A percentile compares a stretch with the other conserved stretches of the same genome.
Evolutionary conservation across 1,140 invertebrate species (phyloP).

Genomic region (Drosophila tristis): DNA sequence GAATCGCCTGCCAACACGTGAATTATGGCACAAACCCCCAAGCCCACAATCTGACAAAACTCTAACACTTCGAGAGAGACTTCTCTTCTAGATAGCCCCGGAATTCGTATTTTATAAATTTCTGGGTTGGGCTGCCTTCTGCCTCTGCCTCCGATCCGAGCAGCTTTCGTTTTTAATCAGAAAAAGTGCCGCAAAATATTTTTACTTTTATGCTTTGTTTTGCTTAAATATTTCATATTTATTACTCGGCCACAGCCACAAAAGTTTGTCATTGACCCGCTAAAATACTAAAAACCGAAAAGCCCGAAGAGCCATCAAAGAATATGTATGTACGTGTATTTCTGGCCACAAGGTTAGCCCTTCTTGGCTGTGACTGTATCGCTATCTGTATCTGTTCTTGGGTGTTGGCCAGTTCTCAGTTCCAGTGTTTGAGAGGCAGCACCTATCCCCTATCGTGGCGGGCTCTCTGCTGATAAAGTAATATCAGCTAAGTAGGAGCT

Average conservation of each 20-base stretch:
- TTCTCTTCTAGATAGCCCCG: slow-evolving; percentile 46
- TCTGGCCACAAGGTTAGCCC: slow-evolving; percentile 41
- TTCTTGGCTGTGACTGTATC: no score
- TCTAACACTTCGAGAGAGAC: slow-evolving; percentile 18
- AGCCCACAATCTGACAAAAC: slow-evolving; percentile 14
- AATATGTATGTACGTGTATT: slow-evolving; percentile 18
- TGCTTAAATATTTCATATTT: slow-evolving; percentile 30
- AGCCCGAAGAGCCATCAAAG: slow-evolving; percentile 13
- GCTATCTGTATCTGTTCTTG: background rate
- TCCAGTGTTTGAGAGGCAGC: background rate
- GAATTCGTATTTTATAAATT: slow-evolving; percentile 16
- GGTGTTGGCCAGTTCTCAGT: slow-evolving; percentile 14
- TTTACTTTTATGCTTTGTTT: slow-evolving; percentile 29
- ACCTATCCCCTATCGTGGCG: slow-evolving; percentile 15
- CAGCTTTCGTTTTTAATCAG: slow-evolving; percentile 75
- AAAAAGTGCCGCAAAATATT: slow-evolving; percentile 45
- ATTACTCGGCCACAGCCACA: slow-evolving; percentile 31
- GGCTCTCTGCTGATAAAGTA: slow-evolving; percentile 40
- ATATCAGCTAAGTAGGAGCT: slow-evolving; percentile 32
- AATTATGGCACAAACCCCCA: slow-evolving; percentile 57
- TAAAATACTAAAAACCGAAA: slow-evolving; percentile 17
- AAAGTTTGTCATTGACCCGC: slow-evolving; percentile 71
- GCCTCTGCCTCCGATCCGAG: slow-evolving; percentile 27
- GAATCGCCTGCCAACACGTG: slow-evolving; percentile 67
- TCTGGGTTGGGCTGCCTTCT: slow-evolving; percentile 40